Base-by-base conservation (phyloP, 2,797 vertebrate genomes). In the Discoglossus pictus region DNA sequence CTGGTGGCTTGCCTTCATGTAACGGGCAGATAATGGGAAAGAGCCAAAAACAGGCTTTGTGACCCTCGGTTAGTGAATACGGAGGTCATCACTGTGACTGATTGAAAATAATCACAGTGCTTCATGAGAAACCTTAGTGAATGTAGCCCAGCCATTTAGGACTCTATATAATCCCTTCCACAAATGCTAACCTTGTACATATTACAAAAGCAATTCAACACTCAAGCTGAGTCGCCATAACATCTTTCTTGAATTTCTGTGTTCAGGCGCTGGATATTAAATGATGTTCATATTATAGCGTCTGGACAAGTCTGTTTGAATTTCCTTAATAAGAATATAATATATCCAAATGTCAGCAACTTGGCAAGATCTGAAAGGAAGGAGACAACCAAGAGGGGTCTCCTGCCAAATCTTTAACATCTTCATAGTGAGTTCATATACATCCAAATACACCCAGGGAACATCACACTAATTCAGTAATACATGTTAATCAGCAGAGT, bases 241-340 rank as follows among this genome's bases (percentile, higher is more conserved):
- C 56, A 59, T 67, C 53, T 50, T 23, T 34, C 23, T 25, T 67
- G 43, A 31, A 24, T 56, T 56, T 23, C n/a, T 39, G 4, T 8
- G 8, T 4, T 21, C 20, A 11, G 1, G 20, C 20, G 4, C 53
- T 56, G 20, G 40, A 62, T 63, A 63, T 63, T 70, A 70, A 70
- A 42, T 50, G 34, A 69, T 63, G 43, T 56, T 70, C 43, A 10
- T 48, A 70, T 63, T 62, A 63, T 35, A 48, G 12, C 18, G 52
- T 70, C 67, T 70, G 51, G 51, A 31, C 42, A 8, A 47, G 67
- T 63, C 67, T 56, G 34, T 42, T 48, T 63, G 67, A 63, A 63
- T 70, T 70, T 70, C 59, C 51, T 70, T 61, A 20, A 55, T 70
- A 46, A 43, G 60, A 63, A 62, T 69, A 62, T 61, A 69, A 55